A percentile compares a stretch with the other conserved stretches of the same genome.
These are phyloP conservation scores for Ceratina calcarata DNA, from an alignment of 1,140 invertebrate species.

Conservation along the genomic window DNA sequence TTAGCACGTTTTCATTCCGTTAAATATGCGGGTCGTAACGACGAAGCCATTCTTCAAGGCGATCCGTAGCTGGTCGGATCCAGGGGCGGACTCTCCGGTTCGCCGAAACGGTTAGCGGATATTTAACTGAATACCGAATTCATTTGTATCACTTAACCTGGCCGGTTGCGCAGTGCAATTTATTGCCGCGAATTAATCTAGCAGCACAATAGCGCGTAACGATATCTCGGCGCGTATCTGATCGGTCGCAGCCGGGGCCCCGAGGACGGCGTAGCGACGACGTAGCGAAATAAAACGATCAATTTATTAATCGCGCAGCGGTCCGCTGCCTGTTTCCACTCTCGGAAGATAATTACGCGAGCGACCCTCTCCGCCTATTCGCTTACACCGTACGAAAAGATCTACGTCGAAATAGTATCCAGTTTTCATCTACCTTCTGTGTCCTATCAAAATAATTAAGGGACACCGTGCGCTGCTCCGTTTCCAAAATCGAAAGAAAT, in stretches of 20 bases:
- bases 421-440: conserved; percentile 5
- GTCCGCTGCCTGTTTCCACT: conserved; percentile 29
- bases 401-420: conserved; percentile 2
- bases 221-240: conserved; percentile 48
- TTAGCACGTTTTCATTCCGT: conserved; percentile 58
- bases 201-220: conserved; percentile 53
- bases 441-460: conserved; percentile 2
- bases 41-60: conserved; percentile 51
- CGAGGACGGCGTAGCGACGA: not conserved
- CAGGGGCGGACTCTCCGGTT: conserved; percentile 45
- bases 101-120: conserved; percentile 50
- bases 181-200: conserved; percentile 52
- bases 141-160: conserved; percentile 51
- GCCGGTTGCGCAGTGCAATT: conserved; percentile 33
- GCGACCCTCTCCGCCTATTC: not conserved
- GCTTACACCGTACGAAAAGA: not conserved
- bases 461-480: not conserved
- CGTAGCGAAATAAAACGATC: conserved; percentile 51
- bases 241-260: conserved; percentile 29
- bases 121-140: conserved; percentile 53
- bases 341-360: conserved; percentile 41
- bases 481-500: not conserved
- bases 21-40: conserved; percentile 53
- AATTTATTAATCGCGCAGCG: conserved; percentile 49
- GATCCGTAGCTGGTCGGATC: conserved; percentile 30